phyloP scores from a whole-genome alignment of 1,140 invertebrate species.

The Dendrolimus kikuchii region DNA sequence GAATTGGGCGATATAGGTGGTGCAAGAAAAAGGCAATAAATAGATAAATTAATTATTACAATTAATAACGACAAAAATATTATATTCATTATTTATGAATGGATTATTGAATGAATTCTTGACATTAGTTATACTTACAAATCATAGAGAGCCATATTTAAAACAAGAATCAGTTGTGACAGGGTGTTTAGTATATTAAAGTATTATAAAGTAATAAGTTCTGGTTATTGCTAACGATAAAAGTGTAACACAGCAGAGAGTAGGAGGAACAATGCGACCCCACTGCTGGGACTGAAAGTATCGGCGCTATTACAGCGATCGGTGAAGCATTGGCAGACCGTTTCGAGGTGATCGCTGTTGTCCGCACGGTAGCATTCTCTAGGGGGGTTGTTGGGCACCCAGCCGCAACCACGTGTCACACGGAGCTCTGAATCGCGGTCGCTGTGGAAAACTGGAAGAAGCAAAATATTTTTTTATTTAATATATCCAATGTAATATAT shows the following conservation, averaged over 20 bases:
- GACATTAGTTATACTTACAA: no score
- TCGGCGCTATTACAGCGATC: constrained; percentile 68
- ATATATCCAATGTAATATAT: neutral
- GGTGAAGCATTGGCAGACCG: constrained; percentile 69
- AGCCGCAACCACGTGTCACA: constrained; percentile 39
- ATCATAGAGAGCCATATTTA: no score
- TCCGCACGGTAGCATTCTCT: constrained; percentile 66
- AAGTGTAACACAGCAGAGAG: constrained; percentile 28
- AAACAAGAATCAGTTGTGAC: no score
- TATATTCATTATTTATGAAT: no score
- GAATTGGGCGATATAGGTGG: no score
- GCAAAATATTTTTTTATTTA: neutral
- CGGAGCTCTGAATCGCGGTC: constrained; percentile 32
- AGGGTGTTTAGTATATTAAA: no score
- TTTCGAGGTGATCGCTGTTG: constrained; percentile 71
- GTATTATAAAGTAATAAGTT: no score
- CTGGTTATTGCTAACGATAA: no score
- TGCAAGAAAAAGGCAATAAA: no score
- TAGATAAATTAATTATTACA: no score
- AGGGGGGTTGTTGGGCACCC: constrained; percentile 36
- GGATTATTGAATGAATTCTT: no score
- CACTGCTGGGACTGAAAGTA: constrained; percentile 16
- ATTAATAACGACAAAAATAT: no score
- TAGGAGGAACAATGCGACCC: constrained; percentile 20
- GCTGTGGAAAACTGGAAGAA: constrained; percentile 40